Percentiles rank a stretch among this genome's conserved stretches.
Evolutionary conservation across 2,888 invertebrate genomes (phyloP).

Genomic region (Zhuqinia jingwanae): DNA sequence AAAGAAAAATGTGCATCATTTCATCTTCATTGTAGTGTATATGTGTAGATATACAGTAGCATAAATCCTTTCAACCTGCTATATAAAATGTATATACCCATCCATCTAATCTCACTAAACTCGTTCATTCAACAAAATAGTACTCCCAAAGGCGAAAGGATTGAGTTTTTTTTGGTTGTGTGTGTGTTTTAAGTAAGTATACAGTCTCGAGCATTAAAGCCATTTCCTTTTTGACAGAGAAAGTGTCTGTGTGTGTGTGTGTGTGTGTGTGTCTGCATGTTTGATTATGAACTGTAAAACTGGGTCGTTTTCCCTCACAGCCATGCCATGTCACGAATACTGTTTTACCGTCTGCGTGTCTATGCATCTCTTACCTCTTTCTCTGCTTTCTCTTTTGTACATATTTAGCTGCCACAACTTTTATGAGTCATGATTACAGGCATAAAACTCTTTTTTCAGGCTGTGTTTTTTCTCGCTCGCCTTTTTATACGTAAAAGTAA

Average conservation of each 20-base stretch:
- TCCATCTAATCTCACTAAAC: conserved; percentile 7
- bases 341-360: not conserved
- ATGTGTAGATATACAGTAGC: no score
- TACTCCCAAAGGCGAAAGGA: conserved; percentile 19
- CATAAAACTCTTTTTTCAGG: conserved; percentile 44
- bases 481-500: conserved; percentile 10
- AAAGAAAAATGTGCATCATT: not conserved
- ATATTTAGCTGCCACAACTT: conserved; percentile 35
- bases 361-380: not conserved
- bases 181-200: conserved; percentile 34
- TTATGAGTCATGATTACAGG: conserved; percentile 56
- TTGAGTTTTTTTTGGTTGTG: conserved; percentile 4
- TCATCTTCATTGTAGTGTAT: no score
- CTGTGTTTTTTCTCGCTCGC: not conserved
- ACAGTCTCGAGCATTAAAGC: conserved; percentile 22
- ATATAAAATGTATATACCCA: not conserved
- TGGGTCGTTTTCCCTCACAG: conserved; percentile 38
- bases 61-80: not conserved
- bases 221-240: conserved; percentile 28
- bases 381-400: not conserved
- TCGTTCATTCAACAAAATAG: conserved; percentile 6
- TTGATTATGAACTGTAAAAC: conserved; percentile 55
- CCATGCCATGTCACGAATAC: not conserved
- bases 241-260: not conserved
- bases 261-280: not conserved